Conservation (phyloP, 2,888 invertebrate species). For the Cheilosia grossa region DNA sequence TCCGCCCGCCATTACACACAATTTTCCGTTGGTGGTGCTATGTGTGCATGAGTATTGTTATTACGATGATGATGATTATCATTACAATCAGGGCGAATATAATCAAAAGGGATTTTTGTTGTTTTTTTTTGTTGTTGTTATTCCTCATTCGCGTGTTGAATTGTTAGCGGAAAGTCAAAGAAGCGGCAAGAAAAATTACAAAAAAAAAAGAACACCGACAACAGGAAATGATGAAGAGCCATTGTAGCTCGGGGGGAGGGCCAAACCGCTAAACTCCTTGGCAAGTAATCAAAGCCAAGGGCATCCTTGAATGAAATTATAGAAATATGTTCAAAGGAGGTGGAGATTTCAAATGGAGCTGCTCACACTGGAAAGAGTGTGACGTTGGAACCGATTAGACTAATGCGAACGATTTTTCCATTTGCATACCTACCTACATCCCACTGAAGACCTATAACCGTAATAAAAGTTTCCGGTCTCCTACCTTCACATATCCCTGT, state of each 20-base stretch:
- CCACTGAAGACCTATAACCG: too few species aligned
- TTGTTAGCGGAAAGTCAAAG: constrained; percentile 59
- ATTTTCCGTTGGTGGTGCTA: constrained; percentile 17
- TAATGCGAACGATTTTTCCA: too few species aligned
- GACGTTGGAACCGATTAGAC: neutral
- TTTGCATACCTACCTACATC: too few species aligned
- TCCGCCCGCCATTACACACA: constrained; percentile 32
- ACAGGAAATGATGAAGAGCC: constrained; percentile 36
- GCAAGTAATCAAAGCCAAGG: constrained; percentile 39
- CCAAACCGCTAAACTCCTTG: neutral
- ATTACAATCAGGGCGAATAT: constrained; percentile 59
- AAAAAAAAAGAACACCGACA: constrained; percentile 30
- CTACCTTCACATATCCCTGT: neutral
- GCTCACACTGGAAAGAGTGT: neutral
- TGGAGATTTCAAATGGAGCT: constrained; percentile 15
- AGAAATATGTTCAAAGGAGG: constrained; percentile 32
- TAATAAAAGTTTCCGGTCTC: too few species aligned
- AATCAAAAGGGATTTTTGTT: constrained; percentile 57
- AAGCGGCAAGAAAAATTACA: constrained; percentile 30
- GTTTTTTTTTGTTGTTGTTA: constrained; percentile 19
- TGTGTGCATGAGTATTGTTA: constrained; percentile 41
- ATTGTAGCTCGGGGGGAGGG: neutral
- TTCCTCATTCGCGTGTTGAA: constrained; percentile 38
- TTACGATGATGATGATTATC: constrained; percentile 46
- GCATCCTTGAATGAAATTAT: constrained; percentile 31